Evolutionary conservation across 2,113 vertebrate genomes (phyloP).

Genomic region (Phocoena phocoena): DNA sequence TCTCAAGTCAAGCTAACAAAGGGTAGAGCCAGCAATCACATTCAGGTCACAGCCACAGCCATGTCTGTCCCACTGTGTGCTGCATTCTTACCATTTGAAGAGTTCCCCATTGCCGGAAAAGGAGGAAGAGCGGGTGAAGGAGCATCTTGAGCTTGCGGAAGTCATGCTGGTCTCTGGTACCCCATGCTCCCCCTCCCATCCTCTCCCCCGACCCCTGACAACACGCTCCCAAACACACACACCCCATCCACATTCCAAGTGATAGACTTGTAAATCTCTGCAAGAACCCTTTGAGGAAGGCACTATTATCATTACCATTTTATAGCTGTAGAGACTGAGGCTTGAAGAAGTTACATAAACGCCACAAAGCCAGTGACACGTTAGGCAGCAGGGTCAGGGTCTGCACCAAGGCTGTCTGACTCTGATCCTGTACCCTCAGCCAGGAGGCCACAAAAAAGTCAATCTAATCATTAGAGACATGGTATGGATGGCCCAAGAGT

Average conservation of each 20-base stretch:
- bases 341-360: not conserved
- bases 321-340: not conserved
- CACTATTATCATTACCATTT: not conserved
- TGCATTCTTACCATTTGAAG: not conserved
- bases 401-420: not conserved
- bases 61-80: not conserved
- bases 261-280: not conserved
- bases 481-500: not conserved
- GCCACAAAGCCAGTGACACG: not conserved
- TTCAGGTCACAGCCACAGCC: not conserved
- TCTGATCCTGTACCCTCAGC: not conserved
- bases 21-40: not conserved
- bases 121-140: not conserved
- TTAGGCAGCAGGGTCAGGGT: not conserved
- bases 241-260: not conserved
- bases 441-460: not conserved
- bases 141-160: not conserved
- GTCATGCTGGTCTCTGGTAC: not conserved
- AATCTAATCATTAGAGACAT: not conserved
- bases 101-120: not conserved
- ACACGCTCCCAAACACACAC: not conserved
- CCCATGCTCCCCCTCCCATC: too few relatives aligned
- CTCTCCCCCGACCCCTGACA: not conserved
- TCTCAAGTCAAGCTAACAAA: not conserved
- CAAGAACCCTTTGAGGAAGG: not conserved